Evolutionary conservation across 2,888 invertebrate genomes (phyloP), one percentile per base, ranked within the genome.

Genomic region (Pseudanteris insignis): DNA sequence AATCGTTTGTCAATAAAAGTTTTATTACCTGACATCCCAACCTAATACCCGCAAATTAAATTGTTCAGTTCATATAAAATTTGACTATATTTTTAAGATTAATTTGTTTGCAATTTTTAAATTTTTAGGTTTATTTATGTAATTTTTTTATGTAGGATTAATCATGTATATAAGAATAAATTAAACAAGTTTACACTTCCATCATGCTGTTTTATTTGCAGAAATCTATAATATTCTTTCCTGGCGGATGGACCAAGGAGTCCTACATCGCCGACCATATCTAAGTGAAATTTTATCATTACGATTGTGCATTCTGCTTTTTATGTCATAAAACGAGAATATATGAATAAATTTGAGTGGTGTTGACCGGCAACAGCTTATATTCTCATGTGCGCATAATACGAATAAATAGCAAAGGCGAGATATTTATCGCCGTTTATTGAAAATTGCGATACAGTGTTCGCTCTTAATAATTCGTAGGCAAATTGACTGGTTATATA

Each of bases 341-440:
- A 64, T 53, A 66, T 55, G 59, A 64, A 64, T 55, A 64, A 50
- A 53, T 59, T 61, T 59, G 46, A 62, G 61, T 64, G 43, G 63
- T 48, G 70, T 69, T 69, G 70, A 69, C 70, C 70, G 41, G 68
- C 70, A 70, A 70, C 70, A 66, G 65, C 64, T 63, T 64, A 48
- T 59, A 60, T 65, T 21, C 57, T 58, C 51, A 48, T 65, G 61
- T 64, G 63, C 59, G 66, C 62, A 37, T 62, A 64, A 46, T 64
- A 64, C 32, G 57, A 64, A 64, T 61, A 63, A 55, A 63, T 47
- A 65, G 51, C 58, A 65, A 61, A 55, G 55, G 59, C 64, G 59
- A 62, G 40, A 59, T 48, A 51, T 37, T 50, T 13, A 37, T 59
- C 53, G 59, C 55, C 55, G 37, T 62, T 38, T 55, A 59, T 62